phyloP scores from a whole-genome alignment of 2,888 invertebrate species.

The Bimastos eiseni region DNA sequence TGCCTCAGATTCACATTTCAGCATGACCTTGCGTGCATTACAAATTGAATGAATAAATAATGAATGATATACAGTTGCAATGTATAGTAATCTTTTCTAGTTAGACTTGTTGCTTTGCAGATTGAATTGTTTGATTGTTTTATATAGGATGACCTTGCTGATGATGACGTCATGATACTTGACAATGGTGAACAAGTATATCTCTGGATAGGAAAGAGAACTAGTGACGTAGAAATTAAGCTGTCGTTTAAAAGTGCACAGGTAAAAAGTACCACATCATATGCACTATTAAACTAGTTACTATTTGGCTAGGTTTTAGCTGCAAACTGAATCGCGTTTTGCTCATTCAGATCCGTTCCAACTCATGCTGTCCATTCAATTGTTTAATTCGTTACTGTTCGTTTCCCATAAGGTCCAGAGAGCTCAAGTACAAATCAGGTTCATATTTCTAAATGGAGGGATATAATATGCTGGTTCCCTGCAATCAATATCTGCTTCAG shows the following conservation, averaged over 20 bases:
- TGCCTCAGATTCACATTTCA: too few relatives aligned
- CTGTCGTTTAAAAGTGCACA: constrained; percentile 92
- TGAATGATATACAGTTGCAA: neutral
- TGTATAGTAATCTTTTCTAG: neutral
- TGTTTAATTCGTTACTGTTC: neutral
- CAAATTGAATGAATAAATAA: too few relatives aligned
- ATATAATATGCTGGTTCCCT: too few relatives aligned
- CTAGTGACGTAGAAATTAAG: constrained; percentile 98
- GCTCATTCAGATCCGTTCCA: neutral
- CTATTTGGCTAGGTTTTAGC: neutral
- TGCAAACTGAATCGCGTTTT: neutral
- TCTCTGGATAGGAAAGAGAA: constrained; percentile 93
- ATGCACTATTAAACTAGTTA: neutral
- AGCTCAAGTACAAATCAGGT: too few relatives aligned
- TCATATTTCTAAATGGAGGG: too few relatives aligned
- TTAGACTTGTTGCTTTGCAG: neutral
- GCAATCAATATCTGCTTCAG: too few relatives aligned
- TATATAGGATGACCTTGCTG: constrained; percentile 90
- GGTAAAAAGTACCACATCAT: constrained; percentile 66
- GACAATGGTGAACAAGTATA: constrained; percentile 98
- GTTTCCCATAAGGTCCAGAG: neutral
- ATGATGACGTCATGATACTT: constrained; percentile 98
- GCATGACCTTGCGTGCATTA: too few relatives aligned
- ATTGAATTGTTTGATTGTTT: neutral
- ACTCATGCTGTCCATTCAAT: too few relatives aligned